Percentiles rank a stretch among this genome's conserved stretches.
These are phyloP conservation scores for Liasis olivaceus DNA, from an alignment of 2,797 vertebrate species.

Conservation along the genomic window DNA sequence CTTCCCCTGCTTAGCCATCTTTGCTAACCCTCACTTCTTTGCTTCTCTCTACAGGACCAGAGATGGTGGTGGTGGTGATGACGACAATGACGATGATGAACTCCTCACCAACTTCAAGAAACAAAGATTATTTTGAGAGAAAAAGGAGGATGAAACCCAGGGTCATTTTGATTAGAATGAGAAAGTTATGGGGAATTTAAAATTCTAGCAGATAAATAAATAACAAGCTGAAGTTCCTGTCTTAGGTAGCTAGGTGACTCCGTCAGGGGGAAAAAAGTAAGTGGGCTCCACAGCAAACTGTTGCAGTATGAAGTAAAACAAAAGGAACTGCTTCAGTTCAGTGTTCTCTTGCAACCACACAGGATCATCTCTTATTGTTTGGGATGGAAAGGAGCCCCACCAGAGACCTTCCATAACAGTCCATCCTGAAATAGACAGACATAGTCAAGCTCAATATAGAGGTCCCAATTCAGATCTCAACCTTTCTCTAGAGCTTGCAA, in stretches of 20 bases:
- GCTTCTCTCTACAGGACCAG: slow-evolving; percentile 32
- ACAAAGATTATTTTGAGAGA: slow-evolving; percentile 57
- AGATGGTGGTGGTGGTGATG: background rate
- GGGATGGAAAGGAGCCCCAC: no score
- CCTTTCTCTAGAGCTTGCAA: no score
- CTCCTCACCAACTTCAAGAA: background rate
- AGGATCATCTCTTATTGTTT: no score
- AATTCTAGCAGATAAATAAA: slow-evolving; percentile 60
- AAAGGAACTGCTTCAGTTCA: background rate
- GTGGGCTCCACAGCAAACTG: slow-evolving; percentile 39
- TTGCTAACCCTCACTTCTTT: slow-evolving; percentile 53
- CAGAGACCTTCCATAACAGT: no score
- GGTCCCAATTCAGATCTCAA: no score
- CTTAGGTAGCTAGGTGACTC: slow-evolving; percentile 60
- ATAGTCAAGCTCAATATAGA: no score
- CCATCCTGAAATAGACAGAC: no score
- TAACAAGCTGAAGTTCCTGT: slow-evolving; percentile 52
- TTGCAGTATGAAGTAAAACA: no score
- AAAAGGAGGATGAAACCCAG: slow-evolving; percentile 60
- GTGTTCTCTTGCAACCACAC: background rate
- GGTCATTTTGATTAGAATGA: slow-evolving; percentile 59
- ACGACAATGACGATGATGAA: no score
- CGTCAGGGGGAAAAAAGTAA: slow-evolving; percentile 65
- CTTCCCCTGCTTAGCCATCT: slow-evolving; percentile 37
- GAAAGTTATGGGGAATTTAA: slow-evolving; percentile 66